These are phyloP conservation scores for Solenopsis invicta DNA, from an alignment of 1,140 invertebrate species.

Conservation along the genomic window DNA sequence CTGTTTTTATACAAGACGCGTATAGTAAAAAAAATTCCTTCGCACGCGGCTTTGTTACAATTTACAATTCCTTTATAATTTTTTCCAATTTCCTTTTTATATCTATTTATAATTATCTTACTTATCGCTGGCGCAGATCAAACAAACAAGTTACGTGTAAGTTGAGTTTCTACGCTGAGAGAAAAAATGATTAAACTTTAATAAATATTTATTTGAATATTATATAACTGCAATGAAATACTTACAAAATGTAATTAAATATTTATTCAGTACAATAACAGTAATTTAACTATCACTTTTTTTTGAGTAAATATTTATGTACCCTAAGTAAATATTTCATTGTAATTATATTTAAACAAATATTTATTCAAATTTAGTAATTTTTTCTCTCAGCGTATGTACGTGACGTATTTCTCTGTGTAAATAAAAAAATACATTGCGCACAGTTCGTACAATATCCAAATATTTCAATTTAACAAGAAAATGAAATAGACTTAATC, in stretches of 20 bases:
- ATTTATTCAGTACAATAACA: too few species aligned
- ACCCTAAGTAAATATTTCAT: too few species aligned
- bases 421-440: background rate
- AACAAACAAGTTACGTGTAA: background rate
- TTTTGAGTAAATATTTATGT: too few species aligned
- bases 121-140: background rate
- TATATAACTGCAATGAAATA: too few species aligned
- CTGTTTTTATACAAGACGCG: background rate
- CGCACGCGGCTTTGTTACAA: background rate
- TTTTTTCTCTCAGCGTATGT: too few species aligned
- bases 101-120: slow-evolving; percentile 18
- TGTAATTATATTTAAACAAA: too few species aligned
- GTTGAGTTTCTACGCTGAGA: background rate
- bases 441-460: background rate
- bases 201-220: too few species aligned
- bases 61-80: background rate
- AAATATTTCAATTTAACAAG: background rate
- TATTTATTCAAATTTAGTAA: too few species aligned
- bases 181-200: too few species aligned
- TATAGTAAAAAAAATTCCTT: background rate
- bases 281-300: too few species aligned
- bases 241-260: too few species aligned
- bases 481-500: background rate
- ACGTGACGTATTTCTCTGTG: background rate
- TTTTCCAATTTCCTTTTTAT: background rate